Percentiles rank a stretch among this genome's conserved stretches.
These are phyloP conservation scores for Peromyscus nudipes DNA, from an alignment of 2,797 vertebrate species.

Conservation along the genomic window DNA sequence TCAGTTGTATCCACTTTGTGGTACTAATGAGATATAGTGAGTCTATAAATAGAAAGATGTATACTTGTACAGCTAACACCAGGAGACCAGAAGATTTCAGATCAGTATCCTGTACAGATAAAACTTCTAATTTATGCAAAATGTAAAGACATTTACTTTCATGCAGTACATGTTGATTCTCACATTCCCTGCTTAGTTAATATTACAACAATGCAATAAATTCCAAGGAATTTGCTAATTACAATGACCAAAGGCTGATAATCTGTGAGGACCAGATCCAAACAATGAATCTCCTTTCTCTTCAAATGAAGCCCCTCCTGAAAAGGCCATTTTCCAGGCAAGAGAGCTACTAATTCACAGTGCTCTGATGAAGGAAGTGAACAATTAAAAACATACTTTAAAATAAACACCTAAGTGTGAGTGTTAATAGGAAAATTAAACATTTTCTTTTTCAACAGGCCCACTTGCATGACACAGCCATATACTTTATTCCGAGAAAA, in stretches of 20 bases:
- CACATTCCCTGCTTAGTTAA: neutral
- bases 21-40: conserved; percentile 17
- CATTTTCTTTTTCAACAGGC: conserved; percentile 29
- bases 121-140: neutral
- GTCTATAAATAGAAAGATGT: conserved; percentile 49
- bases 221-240: neutral
- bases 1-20: neutral
- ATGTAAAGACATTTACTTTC: conserved; percentile 17
- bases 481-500: conserved; percentile 38
- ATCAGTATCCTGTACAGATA: conserved; percentile 1
- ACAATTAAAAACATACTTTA: conserved; percentile 24
- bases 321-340: conserved; percentile 4
- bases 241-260: neutral
- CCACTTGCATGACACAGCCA: neutral
- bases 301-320: conserved; percentile 40
- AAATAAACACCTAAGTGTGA: conserved; percentile 14
- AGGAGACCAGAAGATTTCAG: conserved; percentile 28
- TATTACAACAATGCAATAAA: conserved; percentile 29
- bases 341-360: neutral
- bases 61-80: conserved; percentile 39
- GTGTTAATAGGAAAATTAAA: conserved; percentile 47
- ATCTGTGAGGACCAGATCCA: conserved; percentile 32
- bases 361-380: neutral
- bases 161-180: neutral
- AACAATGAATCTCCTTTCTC: neutral